Evolutionary conservation across 2,797 vertebrate genomes (phyloP), one percentile per base, ranked within the genome.

Genomic region (Simalia tracyae): DNA sequence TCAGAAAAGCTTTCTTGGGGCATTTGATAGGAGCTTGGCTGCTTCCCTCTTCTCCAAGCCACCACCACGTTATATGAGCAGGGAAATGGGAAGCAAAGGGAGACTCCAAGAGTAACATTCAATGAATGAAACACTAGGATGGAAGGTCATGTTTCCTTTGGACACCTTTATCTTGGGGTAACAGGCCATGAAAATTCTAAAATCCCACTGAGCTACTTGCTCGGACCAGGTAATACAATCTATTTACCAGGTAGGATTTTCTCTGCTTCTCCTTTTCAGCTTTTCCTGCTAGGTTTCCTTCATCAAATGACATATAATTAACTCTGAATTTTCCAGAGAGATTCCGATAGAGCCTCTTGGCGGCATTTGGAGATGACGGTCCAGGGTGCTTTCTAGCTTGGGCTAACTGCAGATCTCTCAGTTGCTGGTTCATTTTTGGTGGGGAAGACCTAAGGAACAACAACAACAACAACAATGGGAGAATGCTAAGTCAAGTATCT

Each of bases 241-340:
- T 88, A 94, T 98, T 97, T 97, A 99, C 98, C 95, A 98, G 97
- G 94, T 97, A 98, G 95, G 98, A 98, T 96, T 98, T 99, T 96
- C 98, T 98, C 85, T 98, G 97, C 92, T 98, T 98, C 94, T 99
- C 98, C 97, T 98, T 99, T 95, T 98, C 98, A 0, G 97, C 97
- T 85, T 98, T 97, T 76, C 97, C 98, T 0, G 95, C 97, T 96
- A 98, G 97, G 95, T 97, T 96, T 87, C 97, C 96, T 96, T 99
- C 98, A 0, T 98, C 98, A 4, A 98, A 97, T 86, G 98, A 97
- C 0, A 98, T 97, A 95, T 98, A 98, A 95, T 98, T 98, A 90
- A 98, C 98, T 0, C 98, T 98, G 97, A 99, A 99, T 96, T 99
- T 99, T 95, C 98, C 99, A 0, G 99, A 99, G 93, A 99, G 98